These are phyloP conservation scores for Smittia aterrima DNA, from an alignment of 2,888 invertebrate genomes.

Conservation along the genomic window DNA sequence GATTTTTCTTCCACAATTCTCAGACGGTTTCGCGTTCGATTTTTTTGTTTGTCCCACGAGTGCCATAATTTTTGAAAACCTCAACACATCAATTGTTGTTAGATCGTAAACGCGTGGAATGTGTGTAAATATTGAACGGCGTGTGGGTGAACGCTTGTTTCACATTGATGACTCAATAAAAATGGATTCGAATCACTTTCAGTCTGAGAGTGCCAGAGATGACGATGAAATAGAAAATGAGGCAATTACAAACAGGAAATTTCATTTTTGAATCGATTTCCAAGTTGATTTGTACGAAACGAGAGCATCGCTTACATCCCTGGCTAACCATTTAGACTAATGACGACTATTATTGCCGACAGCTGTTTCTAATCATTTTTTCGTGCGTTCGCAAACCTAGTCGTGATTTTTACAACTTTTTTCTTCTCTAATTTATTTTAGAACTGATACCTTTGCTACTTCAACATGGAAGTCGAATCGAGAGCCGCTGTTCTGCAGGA, in stretches of 20 bases:
- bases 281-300: neutral
- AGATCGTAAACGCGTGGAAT: too few relatives aligned
- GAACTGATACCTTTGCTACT: neutral
- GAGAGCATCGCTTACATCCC: neutral
- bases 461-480: constrained; percentile 59
- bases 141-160: neutral
- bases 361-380: neutral
- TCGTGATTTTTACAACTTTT: neutral
- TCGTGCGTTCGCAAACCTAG: neutral
- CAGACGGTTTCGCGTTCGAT: neutral
- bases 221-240: neutral
- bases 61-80: neutral
- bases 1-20: constrained; percentile 1
- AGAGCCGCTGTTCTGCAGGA: constrained; percentile 78
- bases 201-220: neutral
- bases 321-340: neutral
- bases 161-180: neutral
- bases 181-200: neutral
- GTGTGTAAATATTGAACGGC: neutral
- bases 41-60: neutral
- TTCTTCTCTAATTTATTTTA: neutral
- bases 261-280: neutral
- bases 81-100: neutral
- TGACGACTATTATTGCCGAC: constrained; percentile 12
- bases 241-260: neutral